Evolutionary conservation across 2,797 vertebrate genomes (phyloP), one percentile per base, ranked within the genome.

Genomic region (Eupleurogrammus muticus): DNA sequence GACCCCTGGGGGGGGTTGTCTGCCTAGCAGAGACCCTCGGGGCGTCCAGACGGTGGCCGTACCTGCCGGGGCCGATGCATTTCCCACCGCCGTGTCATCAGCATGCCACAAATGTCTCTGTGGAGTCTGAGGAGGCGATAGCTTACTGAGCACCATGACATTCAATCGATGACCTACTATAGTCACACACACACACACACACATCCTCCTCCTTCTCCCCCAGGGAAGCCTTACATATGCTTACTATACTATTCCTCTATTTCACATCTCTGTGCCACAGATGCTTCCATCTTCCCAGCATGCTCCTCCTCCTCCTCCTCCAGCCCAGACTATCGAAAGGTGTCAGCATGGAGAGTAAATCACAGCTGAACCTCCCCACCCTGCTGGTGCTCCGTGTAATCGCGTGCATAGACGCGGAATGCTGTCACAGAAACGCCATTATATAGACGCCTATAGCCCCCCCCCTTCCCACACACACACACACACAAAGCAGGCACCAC

Each of bases 81-180:
- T 81, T 71, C 66, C 64, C 60, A 72, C 50, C 6, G 51, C 66
- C 81, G 66, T 66, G 58, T 89, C 78, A 86, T 92, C 86, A 88
- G 56, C 77, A 83, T 11, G 2, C 76, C 51, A 73, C 72, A 82
- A 40, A 52, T 87, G 75, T 85, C 76, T 73, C 67, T 68, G 77
- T 77, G 75, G 80, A 64, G 80, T 79, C 84, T 68, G 57, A 52
- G 63, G 80, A 82, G 58, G 63, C 64, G 84, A 78, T 84, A 81
- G 74, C 87, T 92, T 85, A 87, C 85, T 74, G 63, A 80, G 67
- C 63, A 50, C 70, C 66, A 59, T 71, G 87, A 74, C 82, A 70
- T 60, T 67, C 77, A 85, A 90, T 92, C 91, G 21, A 92, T 93
- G 80, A 66, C 68, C 83, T 47, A 77, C 81, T 79, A 55, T 23